These are phyloP conservation scores for Hemicentrotus pulcherrimus DNA, from an alignment of 35 echinoderm and acorn worm genomes.

Conservation along the genomic window DNA sequence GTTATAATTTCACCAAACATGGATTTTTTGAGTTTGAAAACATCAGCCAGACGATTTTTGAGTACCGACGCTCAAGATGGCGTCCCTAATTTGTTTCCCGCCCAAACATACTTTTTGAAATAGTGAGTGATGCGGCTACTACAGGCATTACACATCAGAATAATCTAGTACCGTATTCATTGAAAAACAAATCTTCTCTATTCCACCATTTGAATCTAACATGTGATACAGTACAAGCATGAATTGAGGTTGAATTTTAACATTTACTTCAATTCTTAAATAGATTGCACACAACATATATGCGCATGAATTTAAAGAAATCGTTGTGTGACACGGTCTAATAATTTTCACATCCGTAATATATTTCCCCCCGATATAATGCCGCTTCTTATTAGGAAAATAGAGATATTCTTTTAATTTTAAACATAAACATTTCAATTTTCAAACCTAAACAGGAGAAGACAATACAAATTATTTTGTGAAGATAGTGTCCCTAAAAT, in stretches of 20 bases:
- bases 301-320: neutral
- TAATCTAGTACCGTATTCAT: neutral
- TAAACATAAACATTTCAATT: no score
- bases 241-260: neutral
- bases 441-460: no score
- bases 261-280: neutral
- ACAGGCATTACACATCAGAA: neutral
- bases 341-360: neutral
- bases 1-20: neutral
- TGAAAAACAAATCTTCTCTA: neutral
- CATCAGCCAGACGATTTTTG: slow-evolving; percentile 5
- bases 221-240: neutral
- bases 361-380: neutral
- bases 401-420: no score
- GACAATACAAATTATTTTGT: no score
- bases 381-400: no score
- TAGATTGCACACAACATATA: neutral
- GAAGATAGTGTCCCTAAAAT: no score
- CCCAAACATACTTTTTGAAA: slow-evolving; percentile 64
- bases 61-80: slow-evolving; percentile 52
- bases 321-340: neutral
- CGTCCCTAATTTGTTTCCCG: slow-evolving; percentile 66
- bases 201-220: neutral
- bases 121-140: neutral
- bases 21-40: slow-evolving; percentile 25